These are phyloP conservation scores for Entomyzon cyanotis DNA, from an alignment of 2,113 vertebrate species.

Conservation along the genomic window DNA sequence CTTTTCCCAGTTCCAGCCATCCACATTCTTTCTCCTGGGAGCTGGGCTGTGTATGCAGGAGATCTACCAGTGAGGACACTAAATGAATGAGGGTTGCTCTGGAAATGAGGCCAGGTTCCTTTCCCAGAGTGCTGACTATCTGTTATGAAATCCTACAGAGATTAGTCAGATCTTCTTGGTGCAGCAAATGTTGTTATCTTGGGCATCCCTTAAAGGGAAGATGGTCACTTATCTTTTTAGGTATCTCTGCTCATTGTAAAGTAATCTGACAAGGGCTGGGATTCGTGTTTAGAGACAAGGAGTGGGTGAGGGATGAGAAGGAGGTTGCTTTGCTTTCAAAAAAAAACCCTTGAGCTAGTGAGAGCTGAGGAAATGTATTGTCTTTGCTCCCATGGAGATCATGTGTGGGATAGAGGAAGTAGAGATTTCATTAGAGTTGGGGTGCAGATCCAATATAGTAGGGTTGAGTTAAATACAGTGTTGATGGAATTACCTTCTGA, in stretches of 20 bases:
- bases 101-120: constrained; percentile 26
- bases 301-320: neutral
- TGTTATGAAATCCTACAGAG: constrained; percentile 15
- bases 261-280: neutral
- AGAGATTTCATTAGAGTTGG: neutral
- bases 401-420: neutral
- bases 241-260: constrained; percentile 16
- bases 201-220: constrained; percentile 3
- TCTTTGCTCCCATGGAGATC: neutral
- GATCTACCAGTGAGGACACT: neutral
- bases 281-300: neutral
- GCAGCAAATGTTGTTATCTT: neutral
- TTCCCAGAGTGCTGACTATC: constrained; percentile 32
- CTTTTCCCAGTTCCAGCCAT: neutral
- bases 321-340: neutral
- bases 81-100: neutral
- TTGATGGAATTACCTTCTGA: neutral
- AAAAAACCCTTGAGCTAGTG: neutral
- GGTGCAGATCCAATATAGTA: neutral
- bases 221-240: constrained; percentile 40
- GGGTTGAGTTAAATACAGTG: neutral
- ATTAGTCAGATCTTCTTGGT: constrained; percentile 22
- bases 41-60: neutral
- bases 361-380: neutral
- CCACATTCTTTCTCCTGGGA: neutral